Conservation (phyloP, 1,140 invertebrate genomes). For the Zophobas atratus region DNA sequence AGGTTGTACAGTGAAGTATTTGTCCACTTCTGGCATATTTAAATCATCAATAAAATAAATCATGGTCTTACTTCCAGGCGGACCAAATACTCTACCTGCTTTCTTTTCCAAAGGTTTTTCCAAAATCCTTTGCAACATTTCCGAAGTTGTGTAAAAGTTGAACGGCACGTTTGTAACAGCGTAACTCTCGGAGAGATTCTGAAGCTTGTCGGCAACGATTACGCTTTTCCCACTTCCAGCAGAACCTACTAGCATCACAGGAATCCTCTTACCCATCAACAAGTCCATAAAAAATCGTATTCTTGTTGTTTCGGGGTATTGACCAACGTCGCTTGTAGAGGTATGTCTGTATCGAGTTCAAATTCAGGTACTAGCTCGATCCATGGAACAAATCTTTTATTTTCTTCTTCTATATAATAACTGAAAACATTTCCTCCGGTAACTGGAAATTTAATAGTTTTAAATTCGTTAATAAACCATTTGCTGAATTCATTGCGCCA, state of each 20-base stretch:
- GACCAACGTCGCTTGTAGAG: constrained; percentile 84
- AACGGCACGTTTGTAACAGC: constrained; percentile 92
- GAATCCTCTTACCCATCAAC: constrained; percentile 84
- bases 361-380: constrained; percentile 83
- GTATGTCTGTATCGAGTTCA: constrained; percentile 88
- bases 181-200: constrained; percentile 82
- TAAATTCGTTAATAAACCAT: constrained; percentile 93
- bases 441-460: constrained; percentile 90
- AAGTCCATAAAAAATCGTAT: constrained; percentile 93
- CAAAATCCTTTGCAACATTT: constrained; percentile 93
- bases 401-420: constrained; percentile 90
- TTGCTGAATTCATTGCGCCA: constrained; percentile 95
- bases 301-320: constrained; percentile 91
- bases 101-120: constrained; percentile 97
- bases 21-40: constrained; percentile 98
- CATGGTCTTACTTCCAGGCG: constrained; percentile 90
- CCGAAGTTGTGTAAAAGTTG: constrained; percentile 96
- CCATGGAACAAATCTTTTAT: constrained; percentile 91
- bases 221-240: constrained; percentile 93
- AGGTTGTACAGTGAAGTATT: constrained; percentile 95
- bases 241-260: constrained; percentile 92
- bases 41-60: constrained; percentile 97
- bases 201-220: constrained; percentile 88
- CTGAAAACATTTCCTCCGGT: constrained; percentile 89
- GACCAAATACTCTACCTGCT: constrained; percentile 93